Evolutionary conservation across 2,888 invertebrate species (phyloP), one percentile per base, ranked within the genome.

Genomic region (Diaphora mendica): DNA sequence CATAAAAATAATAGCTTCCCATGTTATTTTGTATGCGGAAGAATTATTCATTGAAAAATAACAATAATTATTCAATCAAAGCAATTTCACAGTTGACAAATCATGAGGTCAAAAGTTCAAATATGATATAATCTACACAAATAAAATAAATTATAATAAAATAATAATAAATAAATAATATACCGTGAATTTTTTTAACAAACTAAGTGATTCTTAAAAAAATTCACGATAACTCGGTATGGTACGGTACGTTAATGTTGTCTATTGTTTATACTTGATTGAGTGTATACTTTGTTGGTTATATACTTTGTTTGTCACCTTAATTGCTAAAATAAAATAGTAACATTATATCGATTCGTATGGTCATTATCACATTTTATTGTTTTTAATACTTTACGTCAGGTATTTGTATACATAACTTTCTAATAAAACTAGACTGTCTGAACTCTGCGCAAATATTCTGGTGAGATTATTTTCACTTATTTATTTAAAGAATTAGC

Each of bases 1-100:
- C 15, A 2, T 8, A 9, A 11, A n/a, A 17, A 23, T 66, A 26
- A 39, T 71, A 23, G 30, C 26, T 71, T 71, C 44, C 51, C 5
- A 13, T 65, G 26, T 51, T 71, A 51, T 64, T 69, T 55, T 30
- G 62, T 70, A 33, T 1, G 48, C 33, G 17, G n/a, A 64, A 59
- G 23, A 20, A 17, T 26, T 26, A 26, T 15, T 62, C 5, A 30
- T 62, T 62, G 30, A 26, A 62, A 26, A 62, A 26, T 26, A 4
- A 62, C 26, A 59, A 59, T 62, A 15, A 30, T 7, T 30, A 26
- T 30, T 15, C 62, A 62, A 62, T 62, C 30, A 26, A 59, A 30
- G 17, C 17, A 62, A 30, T 62, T 26, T 62, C 26, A 30, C 15
- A 62, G 15, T 62, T 30, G 13, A 62, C 17, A 30, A 62, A 13